These are phyloP conservation scores for Spea hammondii DNA, from an alignment of 2,797 vertebrate genomes.

Conservation along the genomic window DNA sequence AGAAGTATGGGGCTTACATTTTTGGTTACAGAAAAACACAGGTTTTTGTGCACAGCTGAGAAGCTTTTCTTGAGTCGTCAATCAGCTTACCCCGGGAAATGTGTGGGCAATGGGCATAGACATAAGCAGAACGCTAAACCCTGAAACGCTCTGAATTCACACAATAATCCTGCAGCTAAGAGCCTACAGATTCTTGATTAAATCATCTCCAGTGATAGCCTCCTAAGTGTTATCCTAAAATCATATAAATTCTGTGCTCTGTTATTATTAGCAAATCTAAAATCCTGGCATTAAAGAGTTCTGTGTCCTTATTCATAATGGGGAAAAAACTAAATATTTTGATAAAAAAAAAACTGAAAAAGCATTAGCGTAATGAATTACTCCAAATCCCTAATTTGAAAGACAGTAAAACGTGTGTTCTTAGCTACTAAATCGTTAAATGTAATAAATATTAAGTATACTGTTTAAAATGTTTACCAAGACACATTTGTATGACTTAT, in stretches of 20 bases:
- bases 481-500: no score
- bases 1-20: not conserved
- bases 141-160: slow-evolving; percentile 16
- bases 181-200: slow-evolving; percentile 52
- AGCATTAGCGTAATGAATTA: not conserved
- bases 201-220: slow-evolving; percentile 41
- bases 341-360: not conserved
- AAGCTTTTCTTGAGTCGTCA: slow-evolving; percentile 33
- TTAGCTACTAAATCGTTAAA: no score
- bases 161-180: slow-evolving; percentile 48
- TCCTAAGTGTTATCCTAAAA: slow-evolving; percentile 28
- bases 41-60: slow-evolving; percentile 17
- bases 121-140: slow-evolving; percentile 29
- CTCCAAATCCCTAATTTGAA: no score
- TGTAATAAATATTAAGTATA: no score
- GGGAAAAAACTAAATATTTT: not conserved
- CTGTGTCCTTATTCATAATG: not conserved
- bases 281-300: not conserved
- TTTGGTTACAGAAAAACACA: slow-evolving; percentile 8
- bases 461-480: no score
- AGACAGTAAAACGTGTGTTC: no score
- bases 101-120: slow-evolving; percentile 25
- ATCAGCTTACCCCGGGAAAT: slow-evolving; percentile 23
- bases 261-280: slow-evolving; percentile 16
- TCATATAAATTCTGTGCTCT: slow-evolving; percentile 16